A percentile compares a stretch with the other conserved stretches of the same genome.
Conservation (phyloP, 23 tunicate species). For the Diplosoma virens region DNA sequence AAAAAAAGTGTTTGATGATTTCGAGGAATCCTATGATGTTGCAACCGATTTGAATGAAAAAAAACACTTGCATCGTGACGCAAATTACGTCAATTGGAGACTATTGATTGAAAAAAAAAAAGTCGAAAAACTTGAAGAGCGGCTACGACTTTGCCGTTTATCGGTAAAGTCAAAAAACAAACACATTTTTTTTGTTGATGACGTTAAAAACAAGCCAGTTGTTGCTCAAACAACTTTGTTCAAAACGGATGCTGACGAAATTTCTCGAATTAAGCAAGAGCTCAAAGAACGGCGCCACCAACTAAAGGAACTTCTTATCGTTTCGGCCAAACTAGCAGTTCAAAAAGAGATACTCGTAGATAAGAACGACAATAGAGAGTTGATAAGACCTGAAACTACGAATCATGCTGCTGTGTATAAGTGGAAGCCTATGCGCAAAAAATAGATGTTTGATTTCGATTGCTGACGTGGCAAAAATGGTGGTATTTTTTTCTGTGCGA, state of each 20-base stretch:
- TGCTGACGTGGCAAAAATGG: too few relatives aligned
- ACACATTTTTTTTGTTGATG: constrained; percentile 43
- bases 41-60: too few relatives aligned
- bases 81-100: constrained; percentile 52
- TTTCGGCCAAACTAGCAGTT: constrained; percentile 42
- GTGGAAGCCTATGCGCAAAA: constrained; percentile 46
- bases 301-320: constrained; percentile 32
- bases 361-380: constrained; percentile 1
- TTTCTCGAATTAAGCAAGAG: constrained; percentile 32
- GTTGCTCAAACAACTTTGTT: not conserved
- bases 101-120: constrained; percentile 53
- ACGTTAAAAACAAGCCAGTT: not conserved
- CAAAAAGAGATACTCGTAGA: constrained; percentile 15
- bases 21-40: too few relatives aligned
- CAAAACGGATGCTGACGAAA: not conserved
- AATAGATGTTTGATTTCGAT: not conserved
- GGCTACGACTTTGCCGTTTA: not conserved
- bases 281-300: constrained; percentile 34
- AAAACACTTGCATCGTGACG: constrained; percentile 46
- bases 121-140: constrained; percentile 23
- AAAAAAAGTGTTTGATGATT: constrained; percentile 34
- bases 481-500: too few relatives aligned
- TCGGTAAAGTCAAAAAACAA: constrained; percentile 5
- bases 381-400: constrained; percentile 34
- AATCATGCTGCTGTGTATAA: constrained; percentile 61